Evolutionary conservation across 2,888 invertebrate species (phyloP), one percentile per base, ranked within the genome.

Genomic region (Archaeoteleia sp.): DNA sequence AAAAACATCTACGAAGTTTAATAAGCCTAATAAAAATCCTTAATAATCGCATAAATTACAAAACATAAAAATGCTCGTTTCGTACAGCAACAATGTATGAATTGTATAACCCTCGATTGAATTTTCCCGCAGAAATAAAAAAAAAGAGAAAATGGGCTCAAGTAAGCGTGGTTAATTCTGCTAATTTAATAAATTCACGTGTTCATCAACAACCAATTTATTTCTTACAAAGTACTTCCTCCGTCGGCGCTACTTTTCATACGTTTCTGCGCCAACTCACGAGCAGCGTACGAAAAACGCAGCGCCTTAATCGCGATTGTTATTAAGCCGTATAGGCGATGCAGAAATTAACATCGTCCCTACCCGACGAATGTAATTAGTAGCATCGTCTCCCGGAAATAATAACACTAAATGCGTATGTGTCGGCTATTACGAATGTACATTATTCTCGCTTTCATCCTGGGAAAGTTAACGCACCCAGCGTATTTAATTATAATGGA

Each of bases 401-500:
- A 73, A 75, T 77, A 74, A 74, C 71, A 67, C 70, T 74, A 77
- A 77, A 76, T 68, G 75, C 75, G 72, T 75, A 74, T 67, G 40
- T 67, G 67, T 61, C 55, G 62, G 60, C 54, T 68, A 63, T 63
- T 63, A 68, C 63, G 58, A 68, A 65, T 69, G 69, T 55, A 60
- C 63, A 74, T 80, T 78, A 81, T 81, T 83, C 83, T 83, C 82
- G 79, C 83, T 84, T 83, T 84, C 78, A 77, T 79, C 78, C 81
- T 82, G 84, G 79, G 84, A 84, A 84, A 84, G 84, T 82, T 81
- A 80, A 79, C 80, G 78, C 82, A 79, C 75, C 73, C 74, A 77
- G 78, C 78, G 79, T 79, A 80, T 81, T 67, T 82, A 83, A 84
- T 84, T 84, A 82, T 80, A 82, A 82, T 81, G 79, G 77, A 78